Base-by-base conservation (phyloP, 2,888 invertebrate species). In the Drosophila parthenogenetica region DNA sequence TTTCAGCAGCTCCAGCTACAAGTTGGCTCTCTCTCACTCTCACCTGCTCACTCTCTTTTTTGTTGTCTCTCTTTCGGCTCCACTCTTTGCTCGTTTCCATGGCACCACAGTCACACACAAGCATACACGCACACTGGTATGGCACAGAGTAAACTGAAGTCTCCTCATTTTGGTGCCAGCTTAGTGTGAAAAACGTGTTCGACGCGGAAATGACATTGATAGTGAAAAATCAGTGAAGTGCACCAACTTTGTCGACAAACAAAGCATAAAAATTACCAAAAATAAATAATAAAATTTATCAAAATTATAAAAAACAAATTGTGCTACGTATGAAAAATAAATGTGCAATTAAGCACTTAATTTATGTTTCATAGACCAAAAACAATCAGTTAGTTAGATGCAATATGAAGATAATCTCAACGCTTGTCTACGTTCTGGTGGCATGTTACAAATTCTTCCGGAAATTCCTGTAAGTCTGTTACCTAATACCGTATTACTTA, bases 161-260 rank as follows among this genome's bases (percentile, higher is more conserved):
- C 73, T 64, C 42, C 69, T 55, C 54, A 62, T 64, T 73, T 70
- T 66, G 62, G 39, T 62, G 58, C 14, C 54, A 71, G 77, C 81
- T 87, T 85, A 87, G 79, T 81, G 79, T 73, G 71, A 68, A 82
- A 83, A 88, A 83, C 83, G 83, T 86, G 89, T 83, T 86, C 87
- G 64, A 76, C 68, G 86, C 87, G 89, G 87, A 83, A 83, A 77
- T 88, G 83, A 79, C 89, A 83, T 83, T 83, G 89, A 83, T 86
- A 88, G 86, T 82, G 89, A 88, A 83, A 88, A 82, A 70, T 66
- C 40, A 64, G 60, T 40, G 45, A 22, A 16, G 51, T 65, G 53
- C 54, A 68, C 68, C 29, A 65, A 48, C 48, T 55, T 58, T 54
- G 17, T 48, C 22, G 46, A 8, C 32, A 54, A 48, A 3, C n/a